Evolutionary conservation across 1,140 invertebrate species (phyloP).

Genomic region (Euura saliciscinereae): DNA sequence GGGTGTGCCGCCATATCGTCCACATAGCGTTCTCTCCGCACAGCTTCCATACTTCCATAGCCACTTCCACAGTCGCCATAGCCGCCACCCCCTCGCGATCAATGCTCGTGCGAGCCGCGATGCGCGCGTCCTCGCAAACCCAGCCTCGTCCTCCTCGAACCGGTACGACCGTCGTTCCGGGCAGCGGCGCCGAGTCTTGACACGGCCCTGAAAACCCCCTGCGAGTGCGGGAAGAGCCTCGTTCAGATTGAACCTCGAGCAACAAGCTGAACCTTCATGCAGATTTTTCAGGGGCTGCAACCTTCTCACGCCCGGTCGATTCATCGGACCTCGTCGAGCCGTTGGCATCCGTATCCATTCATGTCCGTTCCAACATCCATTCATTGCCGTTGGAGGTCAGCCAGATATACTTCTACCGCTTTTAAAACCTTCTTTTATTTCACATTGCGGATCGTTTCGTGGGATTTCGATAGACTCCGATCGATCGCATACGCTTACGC

Average conservation of each 20-base stretch:
- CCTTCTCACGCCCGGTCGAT: not conserved
- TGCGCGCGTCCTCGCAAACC: slow-evolving; percentile 48
- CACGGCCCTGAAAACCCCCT: not conserved
- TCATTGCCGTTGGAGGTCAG: slow-evolving; percentile 52
- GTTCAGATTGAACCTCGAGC: too few relatives aligned
- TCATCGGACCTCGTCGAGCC: not conserved
- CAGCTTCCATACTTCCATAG: slow-evolving; percentile 18
- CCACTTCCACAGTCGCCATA: slow-evolving; percentile 12
- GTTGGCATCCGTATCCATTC: not conserved
- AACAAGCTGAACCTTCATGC: too few relatives aligned
- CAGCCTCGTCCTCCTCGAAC: slow-evolving; percentile 11
- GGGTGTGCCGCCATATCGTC: slow-evolving; percentile 11
- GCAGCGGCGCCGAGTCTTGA: not conserved
- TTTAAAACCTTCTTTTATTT: too few relatives aligned
- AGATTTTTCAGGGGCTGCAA: too few relatives aligned
- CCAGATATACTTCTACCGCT: slow-evolving; percentile 35
- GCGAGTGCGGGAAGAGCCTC: not conserved
- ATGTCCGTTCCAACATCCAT: slow-evolving; percentile 30
- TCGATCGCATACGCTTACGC: too few relatives aligned
- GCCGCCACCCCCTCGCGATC: slow-evolving; percentile 42
- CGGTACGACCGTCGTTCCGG: not conserved
- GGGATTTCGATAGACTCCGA: too few relatives aligned
- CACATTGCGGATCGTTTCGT: too few relatives aligned
- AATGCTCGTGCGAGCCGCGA: slow-evolving; percentile 55
- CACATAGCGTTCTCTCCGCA: slow-evolving; percentile 13